Percentiles rank a stretch among this genome's conserved stretches.
Conservation (phyloP, 2,113 vertebrate species). For the Chaetura pelagica region DNA sequence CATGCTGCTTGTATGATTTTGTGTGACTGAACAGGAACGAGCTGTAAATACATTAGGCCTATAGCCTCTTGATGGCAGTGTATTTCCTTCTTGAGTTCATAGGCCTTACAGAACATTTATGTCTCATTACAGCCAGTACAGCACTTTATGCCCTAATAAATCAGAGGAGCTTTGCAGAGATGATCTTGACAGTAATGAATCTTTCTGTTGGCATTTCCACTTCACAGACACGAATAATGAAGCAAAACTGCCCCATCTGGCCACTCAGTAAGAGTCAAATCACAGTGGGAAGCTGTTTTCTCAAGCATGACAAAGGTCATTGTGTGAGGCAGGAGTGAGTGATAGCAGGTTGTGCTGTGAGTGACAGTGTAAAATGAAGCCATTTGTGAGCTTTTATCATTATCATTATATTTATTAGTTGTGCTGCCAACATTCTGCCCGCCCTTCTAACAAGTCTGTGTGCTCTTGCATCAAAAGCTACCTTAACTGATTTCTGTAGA, state of each 20-base stretch:
- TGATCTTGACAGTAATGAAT: constrained; percentile 80
- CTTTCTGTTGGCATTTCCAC: constrained; percentile 83
- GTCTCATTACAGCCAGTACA: constrained; percentile 80
- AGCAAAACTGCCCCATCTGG: constrained; percentile 87
- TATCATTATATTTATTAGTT: constrained; percentile 80
- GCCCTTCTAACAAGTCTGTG: not conserved
- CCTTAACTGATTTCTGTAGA: constrained; percentile 53
- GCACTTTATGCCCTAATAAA: constrained; percentile 85
- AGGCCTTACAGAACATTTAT: constrained; percentile 80
- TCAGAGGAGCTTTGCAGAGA: constrained; percentile 79
- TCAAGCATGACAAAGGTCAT: constrained; percentile 79
- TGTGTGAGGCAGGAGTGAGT: constrained; percentile 68
- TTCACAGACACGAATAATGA: constrained; percentile 82
- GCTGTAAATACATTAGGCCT: constrained; percentile 73
- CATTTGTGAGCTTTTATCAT: constrained; percentile 80
- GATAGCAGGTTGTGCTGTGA: constrained; percentile 68
- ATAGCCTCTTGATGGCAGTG: constrained; percentile 76
- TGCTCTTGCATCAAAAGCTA: constrained; percentile 35
- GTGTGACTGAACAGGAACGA: not conserved
- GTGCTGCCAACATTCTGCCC: constrained; percentile 48
- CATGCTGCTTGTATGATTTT: constrained; percentile 8
- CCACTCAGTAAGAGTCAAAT: constrained; percentile 71
- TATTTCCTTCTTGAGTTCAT: constrained; percentile 78
- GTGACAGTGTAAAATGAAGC: constrained; percentile 80
- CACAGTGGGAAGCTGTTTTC: constrained; percentile 69